Percentiles rank a stretch among this genome's conserved stretches.
Evolutionary conservation across 2,797 vertebrate genomes (phyloP).

Genomic region (Miichthys miiuy): DNA sequence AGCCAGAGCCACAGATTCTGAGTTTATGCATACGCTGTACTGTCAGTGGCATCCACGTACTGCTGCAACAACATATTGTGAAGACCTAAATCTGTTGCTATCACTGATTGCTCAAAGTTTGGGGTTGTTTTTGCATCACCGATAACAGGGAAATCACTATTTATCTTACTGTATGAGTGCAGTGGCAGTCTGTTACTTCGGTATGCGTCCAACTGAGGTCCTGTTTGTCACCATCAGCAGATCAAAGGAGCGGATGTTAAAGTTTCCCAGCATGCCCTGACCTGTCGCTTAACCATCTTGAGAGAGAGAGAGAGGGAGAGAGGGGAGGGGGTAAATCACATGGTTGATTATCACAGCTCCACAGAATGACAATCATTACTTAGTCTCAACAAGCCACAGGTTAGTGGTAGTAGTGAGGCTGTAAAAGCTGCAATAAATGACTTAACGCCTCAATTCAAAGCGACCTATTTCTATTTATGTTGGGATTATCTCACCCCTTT

Average conservation of each 20-base stretch:
- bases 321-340: slow-evolving; percentile 38
- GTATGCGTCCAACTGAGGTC: slow-evolving; percentile 49
- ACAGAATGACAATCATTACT: slow-evolving; percentile 12
- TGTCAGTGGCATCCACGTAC: background rate
- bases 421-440: background rate
- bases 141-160: slow-evolving; percentile 10
- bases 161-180: background rate
- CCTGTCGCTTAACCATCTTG: slow-evolving; percentile 44
- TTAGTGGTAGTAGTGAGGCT: background rate
- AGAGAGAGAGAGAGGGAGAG: background rate
- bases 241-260: slow-evolving; percentile 61
- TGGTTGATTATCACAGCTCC: slow-evolving; percentile 30
- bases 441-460: background rate
- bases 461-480: background rate
- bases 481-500: background rate
- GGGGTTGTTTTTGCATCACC: background rate
- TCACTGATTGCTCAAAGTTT: background rate
- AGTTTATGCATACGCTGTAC: too few relatives aligned
- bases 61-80: background rate
- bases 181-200: background rate
- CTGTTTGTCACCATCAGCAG: slow-evolving; percentile 60
- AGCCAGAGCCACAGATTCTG: too few relatives aligned
- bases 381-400: slow-evolving; percentile 10
- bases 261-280: slow-evolving; percentile 64
- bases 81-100: background rate